Base-by-base conservation (phyloP, 2,888 invertebrate species). In the Pachycephus smyrnensis region DNA sequence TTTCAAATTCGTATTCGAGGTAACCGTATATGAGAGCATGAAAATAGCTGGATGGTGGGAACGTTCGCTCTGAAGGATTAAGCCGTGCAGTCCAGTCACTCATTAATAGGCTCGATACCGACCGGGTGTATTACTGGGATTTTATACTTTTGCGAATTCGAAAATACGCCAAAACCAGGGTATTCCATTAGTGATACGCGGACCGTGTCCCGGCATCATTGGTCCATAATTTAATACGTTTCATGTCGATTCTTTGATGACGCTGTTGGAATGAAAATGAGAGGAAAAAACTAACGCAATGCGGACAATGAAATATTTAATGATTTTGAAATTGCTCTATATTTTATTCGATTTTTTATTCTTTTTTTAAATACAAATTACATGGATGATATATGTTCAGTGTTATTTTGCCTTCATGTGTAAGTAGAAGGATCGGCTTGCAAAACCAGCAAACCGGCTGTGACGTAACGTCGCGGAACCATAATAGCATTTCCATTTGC, bases 121-220 rank as follows among this genome's bases (percentile, higher is more conserved):
- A 55, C 9, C 55, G 23, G 23, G 1, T 9, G 55, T 55, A 55
- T 55, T 55, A 55, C 55, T 55, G 87, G 83, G 86, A 86, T 85
- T 87, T 87, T 85, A 87, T 86, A 86, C 83, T 82, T 82, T 79
- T 81, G 79, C 81, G 83, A 87, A 85, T 88, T 86, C 84, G 87
- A 86, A 87, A 85, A 87, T 88, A 84, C 83, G 84, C 81, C 81
- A 83, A 23, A 86, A 89, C 87, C 82, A 85, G 88, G 82, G 84
- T 88, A 89, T 90, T 90, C 89, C 89, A 90, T 90, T 90, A 90
- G 89, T 84, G 86, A 88, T 87, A 87, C 85, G 86, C 82, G 83
- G 83, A 81, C 82, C 84, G 82, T 71, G 32, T 71, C 71, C 80
- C 73, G 73, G 80, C 69, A 71, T 71, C 81, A 77, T 75, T 79